Percentiles rank a stretch among this genome's conserved stretches.
Conservation (phyloP, 2,113 vertebrate species). For the Sinosuthora webbiana region DNA sequence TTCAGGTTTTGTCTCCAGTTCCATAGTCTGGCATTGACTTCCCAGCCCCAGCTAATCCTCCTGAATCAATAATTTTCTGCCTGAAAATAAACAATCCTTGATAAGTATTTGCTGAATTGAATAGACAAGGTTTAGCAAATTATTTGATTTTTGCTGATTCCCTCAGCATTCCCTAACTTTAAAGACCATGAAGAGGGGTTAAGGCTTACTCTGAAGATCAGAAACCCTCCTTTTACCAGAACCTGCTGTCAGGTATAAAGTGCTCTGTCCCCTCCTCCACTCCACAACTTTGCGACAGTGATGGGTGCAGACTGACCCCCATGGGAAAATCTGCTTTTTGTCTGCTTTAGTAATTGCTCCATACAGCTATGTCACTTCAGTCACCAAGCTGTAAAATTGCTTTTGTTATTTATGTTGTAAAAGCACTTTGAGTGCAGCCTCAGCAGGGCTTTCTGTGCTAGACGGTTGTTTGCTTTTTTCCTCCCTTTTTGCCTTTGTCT, state of each 20-base stretch:
- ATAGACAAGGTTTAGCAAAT: background rate
- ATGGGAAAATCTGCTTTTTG: background rate
- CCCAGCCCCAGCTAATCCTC: background rate
- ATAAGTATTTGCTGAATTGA: background rate
- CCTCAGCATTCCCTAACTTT: background rate
- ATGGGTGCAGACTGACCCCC: background rate
- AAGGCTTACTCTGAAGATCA: background rate
- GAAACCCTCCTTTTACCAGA: background rate
- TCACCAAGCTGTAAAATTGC: background rate
- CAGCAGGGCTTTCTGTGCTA: background rate
- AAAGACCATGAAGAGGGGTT: background rate
- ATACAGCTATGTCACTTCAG: background rate
- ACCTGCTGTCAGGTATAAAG: background rate
- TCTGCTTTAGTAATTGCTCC: background rate
- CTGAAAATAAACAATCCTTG: background rate
- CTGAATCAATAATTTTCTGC: background rate
- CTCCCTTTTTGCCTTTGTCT: background rate
- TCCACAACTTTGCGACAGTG: background rate
- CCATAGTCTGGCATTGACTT: background rate
- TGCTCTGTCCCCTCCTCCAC: background rate
- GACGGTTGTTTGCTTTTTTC: rapidly evolving
- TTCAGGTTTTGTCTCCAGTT: background rate
- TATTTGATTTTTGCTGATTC: background rate
- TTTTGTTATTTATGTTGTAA: constrained; percentile 28
- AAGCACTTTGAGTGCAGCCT: background rate